phyloP scores from a whole-genome alignment of 1,140 invertebrate genomes.

The Thrips palmi region DNA sequence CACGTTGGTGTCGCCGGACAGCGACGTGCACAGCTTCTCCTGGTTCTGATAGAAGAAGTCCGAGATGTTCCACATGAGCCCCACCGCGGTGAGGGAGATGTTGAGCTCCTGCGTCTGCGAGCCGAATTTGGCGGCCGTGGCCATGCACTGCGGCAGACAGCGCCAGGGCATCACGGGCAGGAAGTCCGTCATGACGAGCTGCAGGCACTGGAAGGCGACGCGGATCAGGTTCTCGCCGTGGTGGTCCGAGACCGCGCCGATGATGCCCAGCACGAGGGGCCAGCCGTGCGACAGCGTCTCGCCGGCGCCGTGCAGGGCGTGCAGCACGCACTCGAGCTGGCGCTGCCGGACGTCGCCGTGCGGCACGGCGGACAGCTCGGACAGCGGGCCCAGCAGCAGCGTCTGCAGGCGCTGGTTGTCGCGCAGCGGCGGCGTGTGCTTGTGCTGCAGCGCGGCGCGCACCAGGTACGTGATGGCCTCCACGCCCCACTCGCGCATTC shows the following conservation, averaged over 20 bases:
- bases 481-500: slow-evolving; percentile 94
- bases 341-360: slow-evolving; percentile 87
- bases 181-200: slow-evolving; percentile 93
- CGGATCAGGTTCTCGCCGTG: slow-evolving; percentile 84
- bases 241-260: slow-evolving; percentile 81
- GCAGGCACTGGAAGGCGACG: slow-evolving; percentile 88
- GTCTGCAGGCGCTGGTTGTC: slow-evolving; percentile 79
- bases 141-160: slow-evolving; percentile 77
- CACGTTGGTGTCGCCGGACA: slow-evolving; percentile 46
- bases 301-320: slow-evolving; percentile 81
- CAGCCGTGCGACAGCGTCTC: slow-evolving; percentile 83
- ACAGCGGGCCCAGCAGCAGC: slow-evolving; percentile 68
- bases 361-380: slow-evolving; percentile 70
- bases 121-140: slow-evolving; percentile 90
- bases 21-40: slow-evolving; percentile 56
- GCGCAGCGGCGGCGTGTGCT: slow-evolving; percentile 64
- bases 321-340: slow-evolving; percentile 85
- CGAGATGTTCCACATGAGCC: slow-evolving; percentile 95
- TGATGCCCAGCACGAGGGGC: slow-evolving; percentile 85
- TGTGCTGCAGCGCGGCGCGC: slow-evolving; percentile 74
- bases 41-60: slow-evolving; percentile 94
- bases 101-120: slow-evolving; percentile 93
- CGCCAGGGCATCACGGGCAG: slow-evolving; percentile 71
- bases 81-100: slow-evolving; percentile 94
- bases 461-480: slow-evolving; percentile 91